Percentiles rank a stretch among this genome's conserved stretches.
Evolutionary conservation across 2,797 vertebrate species (phyloP).

Genomic region (Acanthurus tractus): DNA sequence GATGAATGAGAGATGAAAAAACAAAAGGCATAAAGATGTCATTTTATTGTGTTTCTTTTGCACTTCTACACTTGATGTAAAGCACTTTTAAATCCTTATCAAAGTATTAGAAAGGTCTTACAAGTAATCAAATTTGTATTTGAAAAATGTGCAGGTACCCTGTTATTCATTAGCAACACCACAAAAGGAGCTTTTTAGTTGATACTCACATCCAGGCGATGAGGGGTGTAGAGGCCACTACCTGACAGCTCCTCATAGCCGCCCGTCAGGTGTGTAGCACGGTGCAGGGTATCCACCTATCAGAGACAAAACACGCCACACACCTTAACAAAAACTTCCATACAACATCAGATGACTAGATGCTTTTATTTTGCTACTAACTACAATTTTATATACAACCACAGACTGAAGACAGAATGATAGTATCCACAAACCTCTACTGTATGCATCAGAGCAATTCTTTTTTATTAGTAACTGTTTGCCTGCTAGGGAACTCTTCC

Average conservation of each 20-base stretch:
- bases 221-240: conserved; percentile 89
- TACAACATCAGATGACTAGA: not conserved
- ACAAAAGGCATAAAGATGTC: too few relatives aligned
- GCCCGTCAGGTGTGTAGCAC: conserved; percentile 92
- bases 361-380: not conserved
- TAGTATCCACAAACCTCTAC: conserved; percentile 65
- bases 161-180: not conserved
- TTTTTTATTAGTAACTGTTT: not conserved
- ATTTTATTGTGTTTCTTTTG: too few relatives aligned
- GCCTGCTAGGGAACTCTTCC: not conserved
- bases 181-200: not conserved
- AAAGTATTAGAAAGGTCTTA: too few relatives aligned
- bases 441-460: conserved; percentile 17
- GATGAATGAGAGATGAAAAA: too few relatives aligned
- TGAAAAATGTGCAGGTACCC: not conserved
- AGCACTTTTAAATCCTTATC: too few relatives aligned
- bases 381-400: not conserved
- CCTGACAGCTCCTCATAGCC: conserved; percentile 91
- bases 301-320: conserved; percentile 42
- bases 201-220: conserved; percentile 89
- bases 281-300: conserved; percentile 93
- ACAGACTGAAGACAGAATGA: conserved; percentile 9
- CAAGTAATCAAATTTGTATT: too few relatives aligned
- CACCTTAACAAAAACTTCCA: conserved; percentile 21
- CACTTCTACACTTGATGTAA: too few relatives aligned